phyloP scores from a whole-genome alignment of 2,888 invertebrate genomes.

The Habrosyne pyritoides region DNA sequence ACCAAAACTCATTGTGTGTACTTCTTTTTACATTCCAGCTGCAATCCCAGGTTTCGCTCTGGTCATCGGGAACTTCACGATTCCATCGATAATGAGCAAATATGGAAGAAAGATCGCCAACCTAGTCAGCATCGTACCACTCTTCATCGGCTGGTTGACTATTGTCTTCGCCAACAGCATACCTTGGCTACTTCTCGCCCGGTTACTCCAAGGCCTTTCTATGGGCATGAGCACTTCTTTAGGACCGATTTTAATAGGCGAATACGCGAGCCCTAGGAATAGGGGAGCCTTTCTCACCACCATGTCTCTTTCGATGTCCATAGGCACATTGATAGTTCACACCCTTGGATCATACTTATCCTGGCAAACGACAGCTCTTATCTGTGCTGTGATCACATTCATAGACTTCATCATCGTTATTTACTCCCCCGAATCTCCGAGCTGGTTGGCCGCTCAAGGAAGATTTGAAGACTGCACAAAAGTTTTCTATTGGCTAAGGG shows the following conservation, averaged over 20 bases:
- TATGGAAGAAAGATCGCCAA: slow-evolving; percentile 77
- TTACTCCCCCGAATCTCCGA: slow-evolving; percentile 85
- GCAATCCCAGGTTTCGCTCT: slow-evolving; percentile 49
- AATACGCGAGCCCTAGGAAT: slow-evolving; percentile 81
- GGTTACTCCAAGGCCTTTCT: slow-evolving; percentile 69
- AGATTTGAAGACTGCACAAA: slow-evolving; percentile 77
- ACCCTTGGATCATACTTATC: slow-evolving; percentile 81
- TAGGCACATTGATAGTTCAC: slow-evolving; percentile 84
- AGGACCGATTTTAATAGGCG: slow-evolving; percentile 78
- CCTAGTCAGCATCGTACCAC: slow-evolving; percentile 67
- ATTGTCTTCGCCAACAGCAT: slow-evolving; percentile 62
- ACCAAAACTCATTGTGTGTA: not conserved
- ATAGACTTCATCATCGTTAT: slow-evolving; percentile 65
- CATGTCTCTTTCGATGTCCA: slow-evolving; percentile 83
- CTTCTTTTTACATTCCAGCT: slow-evolving; percentile 37
- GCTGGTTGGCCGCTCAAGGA: slow-evolving; percentile 84
- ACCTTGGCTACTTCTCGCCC: slow-evolving; percentile 49
- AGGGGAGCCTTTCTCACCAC: slow-evolving; percentile 84
- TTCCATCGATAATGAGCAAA: slow-evolving; percentile 66
- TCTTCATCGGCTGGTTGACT: slow-evolving; percentile 75
- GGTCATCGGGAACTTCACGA: slow-evolving; percentile 47
- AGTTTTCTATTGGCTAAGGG: slow-evolving; percentile 83
- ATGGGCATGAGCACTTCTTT: slow-evolving; percentile 79
- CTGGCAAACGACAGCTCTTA: slow-evolving; percentile 81
- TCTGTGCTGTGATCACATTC: slow-evolving; percentile 71